These are phyloP conservation scores for Caenorhabditis latens DNA, from an alignment of 1,140 invertebrate genomes.

Conservation along the genomic window DNA sequence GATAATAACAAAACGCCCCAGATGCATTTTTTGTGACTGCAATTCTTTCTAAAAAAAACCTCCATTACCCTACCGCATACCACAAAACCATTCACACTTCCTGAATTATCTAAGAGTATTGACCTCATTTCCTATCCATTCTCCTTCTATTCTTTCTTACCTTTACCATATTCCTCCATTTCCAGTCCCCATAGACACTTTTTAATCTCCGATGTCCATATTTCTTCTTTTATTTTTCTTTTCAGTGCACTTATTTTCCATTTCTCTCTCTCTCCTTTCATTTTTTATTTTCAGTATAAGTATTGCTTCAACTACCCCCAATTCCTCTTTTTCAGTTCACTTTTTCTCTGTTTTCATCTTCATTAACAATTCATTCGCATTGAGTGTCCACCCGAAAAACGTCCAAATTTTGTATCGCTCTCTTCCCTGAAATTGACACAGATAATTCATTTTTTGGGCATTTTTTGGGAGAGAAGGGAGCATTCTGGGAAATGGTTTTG, in stretches of 20 bases:
- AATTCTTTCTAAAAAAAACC: no score
- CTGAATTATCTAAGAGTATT: no score
- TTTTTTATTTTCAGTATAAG: constrained; percentile 3
- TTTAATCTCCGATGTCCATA: background rate
- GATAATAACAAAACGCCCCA: no score
- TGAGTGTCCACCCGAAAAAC: constrained; percentile 1
- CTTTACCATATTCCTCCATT: background rate
- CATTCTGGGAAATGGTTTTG: background rate
- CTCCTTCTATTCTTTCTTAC: no score
- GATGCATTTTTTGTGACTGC: no score
- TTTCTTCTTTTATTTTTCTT: background rate
- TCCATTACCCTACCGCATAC: no score
- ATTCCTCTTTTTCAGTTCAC: background rate
- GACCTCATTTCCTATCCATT: no score
- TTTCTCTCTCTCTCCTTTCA: background rate
- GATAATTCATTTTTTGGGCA: background rate
- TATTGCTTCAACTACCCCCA: background rate
- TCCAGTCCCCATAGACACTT: background rate
- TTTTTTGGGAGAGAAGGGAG: background rate
- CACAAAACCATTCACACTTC: no score
- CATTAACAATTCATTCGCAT: constrained; percentile 8
- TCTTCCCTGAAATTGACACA: background rate
- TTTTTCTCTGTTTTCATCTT: constrained; percentile 4
- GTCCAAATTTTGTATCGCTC: background rate
- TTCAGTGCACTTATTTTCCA: background rate